These are phyloP conservation scores for Darevskia mixta DNA, from an alignment of 2,797 vertebrate genomes.

Conservation along the genomic window DNA sequence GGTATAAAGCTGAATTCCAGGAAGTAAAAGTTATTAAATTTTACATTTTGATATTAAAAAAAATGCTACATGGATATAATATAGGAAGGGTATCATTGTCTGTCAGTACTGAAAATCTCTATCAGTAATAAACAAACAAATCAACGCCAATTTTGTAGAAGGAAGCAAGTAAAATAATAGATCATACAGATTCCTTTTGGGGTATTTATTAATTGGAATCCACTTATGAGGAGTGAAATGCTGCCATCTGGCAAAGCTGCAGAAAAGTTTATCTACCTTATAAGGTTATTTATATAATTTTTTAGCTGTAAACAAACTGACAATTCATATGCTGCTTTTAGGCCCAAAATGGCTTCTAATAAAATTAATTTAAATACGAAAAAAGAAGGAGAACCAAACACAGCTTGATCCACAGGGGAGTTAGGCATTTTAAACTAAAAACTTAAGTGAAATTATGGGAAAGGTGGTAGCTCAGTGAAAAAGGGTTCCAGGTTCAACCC, in stretches of 20 bases:
- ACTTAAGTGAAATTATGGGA: no score
- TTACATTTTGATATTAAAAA: neutral
- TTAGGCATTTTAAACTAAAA: no score
- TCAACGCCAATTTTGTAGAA: neutral
- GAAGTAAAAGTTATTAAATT: neutral
- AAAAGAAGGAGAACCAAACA: neutral
- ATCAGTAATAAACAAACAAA: neutral
- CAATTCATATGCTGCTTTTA: neutral
- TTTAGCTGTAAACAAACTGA: no score
- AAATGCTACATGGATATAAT: neutral
- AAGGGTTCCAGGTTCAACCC: no score
- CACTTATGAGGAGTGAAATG: neutral
- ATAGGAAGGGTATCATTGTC: neutral
- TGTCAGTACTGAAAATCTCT: neutral
- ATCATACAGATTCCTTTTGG: neutral
- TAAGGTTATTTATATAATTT: neutral
- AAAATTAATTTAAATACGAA: neutral
- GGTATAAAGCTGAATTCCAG: neutral
- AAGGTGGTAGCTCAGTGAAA: no score
- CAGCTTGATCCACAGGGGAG: no score
- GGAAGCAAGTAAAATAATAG: neutral
- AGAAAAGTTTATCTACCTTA: neutral
- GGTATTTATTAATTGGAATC: neutral
- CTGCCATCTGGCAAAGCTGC: neutral
- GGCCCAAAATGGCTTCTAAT: neutral